These are phyloP conservation scores for Axinella damicornis DNA, from an alignment of 37 sponge, comb jelly and placozoan species.

Conservation along the genomic window DNA sequence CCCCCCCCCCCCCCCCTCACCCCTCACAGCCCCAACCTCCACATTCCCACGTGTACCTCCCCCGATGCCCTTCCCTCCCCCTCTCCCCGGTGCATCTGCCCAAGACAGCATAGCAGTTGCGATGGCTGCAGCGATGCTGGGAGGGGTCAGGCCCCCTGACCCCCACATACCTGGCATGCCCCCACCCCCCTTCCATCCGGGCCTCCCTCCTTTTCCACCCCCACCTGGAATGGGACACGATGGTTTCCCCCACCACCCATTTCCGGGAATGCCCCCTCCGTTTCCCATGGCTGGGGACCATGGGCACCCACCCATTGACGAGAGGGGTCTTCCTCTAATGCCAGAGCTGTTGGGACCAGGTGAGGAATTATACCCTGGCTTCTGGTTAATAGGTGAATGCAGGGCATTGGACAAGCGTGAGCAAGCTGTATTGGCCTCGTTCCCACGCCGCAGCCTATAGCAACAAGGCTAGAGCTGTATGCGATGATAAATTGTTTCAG, in stretches of 20 bases:
- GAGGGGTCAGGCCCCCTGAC: constrained; percentile 40
- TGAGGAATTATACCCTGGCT: background rate
- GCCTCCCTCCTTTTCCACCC: constrained; percentile 29
- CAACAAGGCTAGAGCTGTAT: too few relatives aligned
- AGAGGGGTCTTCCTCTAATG: constrained; percentile 35
- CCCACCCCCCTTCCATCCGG: constrained; percentile 22
- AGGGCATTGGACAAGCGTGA: background rate
- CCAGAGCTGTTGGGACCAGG: constrained; percentile 33
- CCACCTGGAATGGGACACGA: background rate
- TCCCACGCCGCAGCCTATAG: too few relatives aligned
- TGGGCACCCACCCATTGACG: constrained; percentile 50
- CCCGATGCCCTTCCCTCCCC: constrained; percentile 39
- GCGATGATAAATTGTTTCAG: too few relatives aligned
- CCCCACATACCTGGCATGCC: constrained; percentile 16
- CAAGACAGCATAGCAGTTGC: constrained; percentile 31
- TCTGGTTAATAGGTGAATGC: background rate
- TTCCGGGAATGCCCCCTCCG: constrained; percentile 64
- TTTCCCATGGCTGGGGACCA: constrained; percentile 50
- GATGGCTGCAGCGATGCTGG: constrained; percentile 58
- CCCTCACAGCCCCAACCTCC: constrained; percentile 11
- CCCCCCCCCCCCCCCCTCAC: constrained; percentile 5
- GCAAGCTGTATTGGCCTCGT: too few relatives aligned
- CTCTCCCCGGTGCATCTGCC: constrained; percentile 21
- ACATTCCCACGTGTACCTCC: constrained; percentile 25
- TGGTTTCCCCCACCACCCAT: constrained; percentile 3